Base-by-base conservation (phyloP, 2,113 vertebrate genomes). In the Forbesichthys papilliferus region DNA sequence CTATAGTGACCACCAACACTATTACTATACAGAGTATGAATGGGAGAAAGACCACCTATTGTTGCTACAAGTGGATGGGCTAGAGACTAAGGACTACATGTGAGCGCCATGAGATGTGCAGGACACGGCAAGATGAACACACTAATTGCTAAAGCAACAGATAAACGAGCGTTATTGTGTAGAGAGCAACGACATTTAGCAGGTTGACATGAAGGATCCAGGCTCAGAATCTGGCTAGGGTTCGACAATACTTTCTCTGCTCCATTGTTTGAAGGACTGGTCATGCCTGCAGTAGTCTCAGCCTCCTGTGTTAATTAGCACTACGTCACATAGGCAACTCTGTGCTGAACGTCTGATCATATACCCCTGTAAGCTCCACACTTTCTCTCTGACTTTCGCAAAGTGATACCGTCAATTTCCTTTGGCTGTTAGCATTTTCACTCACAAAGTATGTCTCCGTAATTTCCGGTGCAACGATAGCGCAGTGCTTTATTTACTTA, bases 1-100 rank as follows among this genome's bases (percentile, higher is more conserved):
- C 88, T 68, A 88, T 91, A 66, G 85, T 75, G 80, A 91, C 87
- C 80, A 69, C 80, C 82, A 62, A 77, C 83, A 85, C 86, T 91
- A 85, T 85, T 86, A 85, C 88, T 87, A 86, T 88, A 89, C 83
- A 78, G 56, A 54, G 63, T 72, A 73, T 82, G 69, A 64, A 57
- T 64, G 60, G 68, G 47, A 71, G 66, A 82, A 58, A 75, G 65
- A 20, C 73, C 67, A 52, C 8, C 55, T 48, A 34, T 68, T 68
- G 55, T 68, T 60, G 66, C 47, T 18, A 58, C 54, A 59, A 59
- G 20, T 27, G 55, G 54, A 57, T 13, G 18, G 53, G 61, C 36
- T 47, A 54, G 48, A 46, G 20, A 34, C 42, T 46, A 11, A 13
- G 51, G 8, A 11, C 12, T 18, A 9, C 3, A 20, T 9, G 3